Base-by-base conservation (phyloP, 2,797 vertebrate genomes). In the Calcarius lapponicus region DNA sequence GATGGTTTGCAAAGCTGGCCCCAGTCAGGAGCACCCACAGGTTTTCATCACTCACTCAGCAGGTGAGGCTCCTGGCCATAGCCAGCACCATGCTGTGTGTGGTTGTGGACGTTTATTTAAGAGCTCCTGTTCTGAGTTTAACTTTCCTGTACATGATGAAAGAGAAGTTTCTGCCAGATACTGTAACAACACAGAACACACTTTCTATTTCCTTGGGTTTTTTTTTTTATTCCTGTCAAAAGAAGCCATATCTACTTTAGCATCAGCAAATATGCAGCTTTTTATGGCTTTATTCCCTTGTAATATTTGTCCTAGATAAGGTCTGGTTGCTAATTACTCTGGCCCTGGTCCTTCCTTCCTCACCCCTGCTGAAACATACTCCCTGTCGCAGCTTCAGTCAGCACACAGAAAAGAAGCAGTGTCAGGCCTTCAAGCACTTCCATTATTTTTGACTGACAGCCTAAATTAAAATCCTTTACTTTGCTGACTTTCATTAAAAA, bases 401-500 rank as follows among this genome's bases (percentile, higher is more conserved):
- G 64, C 65, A 72, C 25, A 54, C 9, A 74, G 85, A 60, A 64
- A 75, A 88, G 47, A 25, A 89, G 90, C 72, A 42, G 45, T 20
- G 56, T 86, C 85, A 92, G 82, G 73, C 66, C 67, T 93, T 91
- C 54, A 66, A 38, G 43, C 31, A 79, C 56, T 86, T 91, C 73
- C 43, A 86, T 80, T 96, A 71, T 61, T 91, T 92, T 92, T 96
- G 92, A 75, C 50, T 88, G 86, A 74, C 88, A 90, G 58, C 17
- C 50, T 93, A 76, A 91, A 88, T 90, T 81, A 96, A 87, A 92
- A 82, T 83, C 7, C n/a, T 76, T n/a, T 90, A 51, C 58, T 88
- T 93, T 86, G 80, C 53, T 80, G 58, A 22, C 70, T 94, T 95
- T 83, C 53, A 83, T 70, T 72, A 82, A 94, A 84, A 94, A 75